Base-by-base conservation (phyloP, 2,888 invertebrate species). In the Agrochola litura region DNA sequence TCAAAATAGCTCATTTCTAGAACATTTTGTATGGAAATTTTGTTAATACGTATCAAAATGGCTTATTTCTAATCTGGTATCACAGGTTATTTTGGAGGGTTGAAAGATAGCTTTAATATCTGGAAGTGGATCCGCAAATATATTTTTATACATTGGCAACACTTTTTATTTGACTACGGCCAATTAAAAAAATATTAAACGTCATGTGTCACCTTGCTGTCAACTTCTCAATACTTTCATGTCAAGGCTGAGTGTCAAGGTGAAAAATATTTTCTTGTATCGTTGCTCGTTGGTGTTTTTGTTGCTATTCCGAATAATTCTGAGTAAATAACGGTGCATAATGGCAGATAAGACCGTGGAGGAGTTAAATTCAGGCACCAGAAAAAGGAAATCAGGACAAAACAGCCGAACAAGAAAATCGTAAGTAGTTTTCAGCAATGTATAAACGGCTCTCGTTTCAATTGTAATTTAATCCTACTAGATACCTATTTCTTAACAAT, bases 391-490 rank as follows among this genome's bases (percentile, higher is more conserved):
- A 41, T 41, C 41, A 41, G 41, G 76, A 77, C 76, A 77, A 77
- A 77, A 73, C 76, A 77, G 76, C 76, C 72, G 76, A 77, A 73
- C 76, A 77, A 77, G 76, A 72, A 77, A 77, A 77, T 72, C 72
- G 72, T 77, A 77, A 77, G 76, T 76, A 76, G 76, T 76, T 76
- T 76, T 72, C 76, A 76, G 76, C 76, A 76, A 76, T 76, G 76
- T 76, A 76, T 76, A 65, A 76, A 76, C 76, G 76, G 76, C 65
- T 71, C 76, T 76, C 76, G 76, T 76, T 76, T 76, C 65, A 72
- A 76, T 76, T 76, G 71, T 76, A 76, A 76, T 76, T 76, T 76
- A 76, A 76, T 76, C 76, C 76, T 76, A 76, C 76, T 76, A 76
- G 71, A 76, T 76, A 76, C 76, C 72, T 76, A 76, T 76, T 76